Evolutionary conservation across 1,140 invertebrate species (phyloP).

Genomic region (Drosophila miranda): DNA sequence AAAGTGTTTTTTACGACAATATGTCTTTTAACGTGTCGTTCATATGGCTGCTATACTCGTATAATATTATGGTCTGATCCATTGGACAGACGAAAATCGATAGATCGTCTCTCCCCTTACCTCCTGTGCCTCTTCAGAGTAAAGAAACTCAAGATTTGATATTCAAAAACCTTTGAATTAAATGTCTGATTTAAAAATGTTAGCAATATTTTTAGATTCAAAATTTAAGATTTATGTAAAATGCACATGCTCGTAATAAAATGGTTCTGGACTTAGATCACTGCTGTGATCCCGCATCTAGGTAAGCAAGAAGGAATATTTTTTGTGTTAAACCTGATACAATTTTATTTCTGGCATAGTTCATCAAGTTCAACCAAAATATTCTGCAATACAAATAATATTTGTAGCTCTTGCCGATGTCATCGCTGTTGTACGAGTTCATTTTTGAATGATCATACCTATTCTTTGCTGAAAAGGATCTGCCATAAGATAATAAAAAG

Average conservation of each 20-base stretch:
- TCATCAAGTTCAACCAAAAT: constrained; percentile 53
- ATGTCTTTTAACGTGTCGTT: no score
- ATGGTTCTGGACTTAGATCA: constrained; percentile 50
- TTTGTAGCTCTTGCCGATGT: constrained; percentile 42
- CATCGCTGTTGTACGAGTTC: constrained; percentile 27
- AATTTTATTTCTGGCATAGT: constrained; percentile 11
- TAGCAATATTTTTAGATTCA: constrained; percentile 14
- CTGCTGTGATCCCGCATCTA: constrained; percentile 44
- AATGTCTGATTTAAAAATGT: constrained; percentile 3
- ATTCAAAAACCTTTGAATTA: not conserved
- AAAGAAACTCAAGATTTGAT: no score
- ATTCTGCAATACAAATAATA: constrained; percentile 50
- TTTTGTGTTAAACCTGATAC: not conserved
- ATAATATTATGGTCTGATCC: no score
- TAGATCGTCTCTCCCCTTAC: no score
- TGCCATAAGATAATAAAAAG: constrained; percentile 63
- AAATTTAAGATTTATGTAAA: constrained; percentile 37
- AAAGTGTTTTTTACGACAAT: no score
- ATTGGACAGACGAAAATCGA: no score
- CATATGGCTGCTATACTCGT: no score
- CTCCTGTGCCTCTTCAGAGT: no score
- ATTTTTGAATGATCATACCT: constrained; percentile 47
- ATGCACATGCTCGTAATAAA: constrained; percentile 43
- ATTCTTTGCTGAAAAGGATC: constrained; percentile 57
- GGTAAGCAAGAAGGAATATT: constrained; percentile 25